phyloP scores from a whole-genome alignment of 2,888 invertebrate species.

The Sinotaia quadrata region DNA sequence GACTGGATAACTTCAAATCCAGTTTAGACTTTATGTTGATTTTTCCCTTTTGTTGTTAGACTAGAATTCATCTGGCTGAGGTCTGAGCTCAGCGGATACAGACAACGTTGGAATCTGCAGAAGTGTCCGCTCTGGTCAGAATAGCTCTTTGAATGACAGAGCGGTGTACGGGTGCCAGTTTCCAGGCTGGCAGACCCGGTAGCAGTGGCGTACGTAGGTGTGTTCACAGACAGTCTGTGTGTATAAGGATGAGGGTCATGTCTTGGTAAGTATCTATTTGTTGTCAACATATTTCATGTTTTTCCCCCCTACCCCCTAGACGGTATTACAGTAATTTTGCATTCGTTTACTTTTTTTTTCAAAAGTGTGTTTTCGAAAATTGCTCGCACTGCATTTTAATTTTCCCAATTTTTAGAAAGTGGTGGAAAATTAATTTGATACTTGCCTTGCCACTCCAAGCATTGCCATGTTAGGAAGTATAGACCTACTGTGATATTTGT shows the following conservation, averaged over 20 bases:
- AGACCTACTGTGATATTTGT: background rate
- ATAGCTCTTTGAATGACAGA: conserved; percentile 28
- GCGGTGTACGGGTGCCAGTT: conserved; percentile 32
- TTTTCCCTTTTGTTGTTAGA: conserved; percentile 5
- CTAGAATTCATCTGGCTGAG: conserved; percentile 8
- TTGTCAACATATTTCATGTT: background rate
- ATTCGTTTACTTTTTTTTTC: too few relatives aligned
- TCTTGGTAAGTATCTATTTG: conserved; percentile 29
- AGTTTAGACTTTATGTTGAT: too few relatives aligned
- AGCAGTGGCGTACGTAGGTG: conserved; percentile 1
- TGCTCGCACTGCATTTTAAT: too few relatives aligned
- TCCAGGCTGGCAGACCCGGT: conserved; percentile 30
- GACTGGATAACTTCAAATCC: conserved; percentile 19
- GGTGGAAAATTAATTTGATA: background rate
- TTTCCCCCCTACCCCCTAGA: background rate
- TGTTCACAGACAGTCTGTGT: conserved; percentile 8
- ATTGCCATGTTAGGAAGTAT: conserved; percentile 3
- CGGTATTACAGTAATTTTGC: too few relatives aligned
- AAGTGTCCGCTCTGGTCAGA: background rate
- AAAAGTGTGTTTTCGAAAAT: too few relatives aligned
- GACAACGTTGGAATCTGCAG: background rate
- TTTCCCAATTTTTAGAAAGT: too few relatives aligned
- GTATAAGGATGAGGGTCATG: conserved; percentile 26
- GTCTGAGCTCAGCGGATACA: conserved; percentile 8
- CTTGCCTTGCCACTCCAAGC: background rate